phyloP scores from a whole-genome alignment of 2,797 vertebrate species.

The Artibeus lituratus region DNA sequence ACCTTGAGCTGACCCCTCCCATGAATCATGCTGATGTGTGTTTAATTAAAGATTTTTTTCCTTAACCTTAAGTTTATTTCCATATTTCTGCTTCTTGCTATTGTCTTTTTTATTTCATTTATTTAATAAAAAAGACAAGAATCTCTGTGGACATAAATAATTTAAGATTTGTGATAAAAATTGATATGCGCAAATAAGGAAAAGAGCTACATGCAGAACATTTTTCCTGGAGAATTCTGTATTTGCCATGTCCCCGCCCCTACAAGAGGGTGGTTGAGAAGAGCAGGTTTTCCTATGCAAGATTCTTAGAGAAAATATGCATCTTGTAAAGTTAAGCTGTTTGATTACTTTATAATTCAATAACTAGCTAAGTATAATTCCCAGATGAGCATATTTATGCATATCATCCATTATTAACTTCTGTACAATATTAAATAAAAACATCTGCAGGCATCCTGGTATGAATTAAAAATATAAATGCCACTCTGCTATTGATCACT shows the following conservation, averaged over 20 bases:
- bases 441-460: not conserved
- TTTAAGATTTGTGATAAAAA: not conserved
- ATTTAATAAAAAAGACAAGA: not conserved
- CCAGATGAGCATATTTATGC: slow-evolving; percentile 44
- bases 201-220: not conserved
- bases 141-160: not conserved
- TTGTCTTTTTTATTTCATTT: not conserved
- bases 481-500: slow-evolving; percentile 47
- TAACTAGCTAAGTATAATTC: slow-evolving; percentile 33
- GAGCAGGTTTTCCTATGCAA: not conserved
- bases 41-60: not conserved
- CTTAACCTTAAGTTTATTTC: not conserved
- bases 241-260: not conserved
- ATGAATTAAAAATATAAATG: slow-evolving; percentile 58
- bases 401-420: slow-evolving; percentile 57
- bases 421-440: slow-evolving; percentile 56
- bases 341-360: slow-evolving; percentile 51
- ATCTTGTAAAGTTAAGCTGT: slow-evolving; percentile 39
- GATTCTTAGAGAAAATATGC: not conserved
- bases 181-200: not conserved
- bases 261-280: not conserved
- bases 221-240: not conserved
- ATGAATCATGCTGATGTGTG: not conserved
- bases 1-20: not conserved
- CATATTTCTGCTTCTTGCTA: not conserved